Percentiles rank a stretch among this genome's conserved stretches.
Evolutionary conservation across 92 coral and sea anemone species (phyloP).

Genomic region (Palythoa grandiflora): DNA sequence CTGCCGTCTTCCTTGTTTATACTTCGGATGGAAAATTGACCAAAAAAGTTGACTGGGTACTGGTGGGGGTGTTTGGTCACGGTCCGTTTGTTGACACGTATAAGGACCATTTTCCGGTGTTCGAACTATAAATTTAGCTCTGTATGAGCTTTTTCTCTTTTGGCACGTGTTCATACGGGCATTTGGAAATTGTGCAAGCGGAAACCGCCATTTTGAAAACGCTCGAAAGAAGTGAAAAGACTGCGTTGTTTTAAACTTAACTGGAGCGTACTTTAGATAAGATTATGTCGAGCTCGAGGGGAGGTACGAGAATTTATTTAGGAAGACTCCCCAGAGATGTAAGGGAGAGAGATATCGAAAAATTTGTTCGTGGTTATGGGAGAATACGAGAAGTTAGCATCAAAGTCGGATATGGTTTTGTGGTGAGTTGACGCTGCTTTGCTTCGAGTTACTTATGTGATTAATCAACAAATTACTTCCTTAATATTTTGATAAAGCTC

Average conservation of each 20-base stretch:
- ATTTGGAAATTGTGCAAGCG: conserved; percentile 11
- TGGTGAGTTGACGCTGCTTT: conserved; percentile 71
- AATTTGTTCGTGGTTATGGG: conserved; percentile 92
- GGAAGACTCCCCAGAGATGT: conserved; percentile 92
- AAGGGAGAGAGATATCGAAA: conserved; percentile 95
- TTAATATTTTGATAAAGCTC: neutral
- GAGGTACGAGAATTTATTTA: conserved; percentile 94
- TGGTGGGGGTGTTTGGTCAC: conserved; percentile 36
- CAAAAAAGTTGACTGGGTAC: conserved; percentile 13
- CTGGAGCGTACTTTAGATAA: neutral
- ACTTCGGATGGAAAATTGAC: neutral
- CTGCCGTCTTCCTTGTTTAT: neutral
- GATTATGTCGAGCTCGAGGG: conserved; percentile 93
- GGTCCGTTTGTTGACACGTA: conserved; percentile 54
- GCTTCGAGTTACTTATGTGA: neutral
- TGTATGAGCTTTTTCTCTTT: neutral
- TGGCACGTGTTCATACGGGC: conserved; percentile 81
- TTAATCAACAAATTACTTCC: too few species aligned
- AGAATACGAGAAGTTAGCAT: conserved; percentile 92
- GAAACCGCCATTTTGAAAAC: conserved; percentile 41
- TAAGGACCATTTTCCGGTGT: neutral
- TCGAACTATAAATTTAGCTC: neutral
- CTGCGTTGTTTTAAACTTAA: neutral
- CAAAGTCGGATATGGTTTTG: conserved; percentile 98
- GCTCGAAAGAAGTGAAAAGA: neutral